Conservation (phyloP, 2,888 invertebrate genomes). For the Argynnis bischoffii region DNA sequence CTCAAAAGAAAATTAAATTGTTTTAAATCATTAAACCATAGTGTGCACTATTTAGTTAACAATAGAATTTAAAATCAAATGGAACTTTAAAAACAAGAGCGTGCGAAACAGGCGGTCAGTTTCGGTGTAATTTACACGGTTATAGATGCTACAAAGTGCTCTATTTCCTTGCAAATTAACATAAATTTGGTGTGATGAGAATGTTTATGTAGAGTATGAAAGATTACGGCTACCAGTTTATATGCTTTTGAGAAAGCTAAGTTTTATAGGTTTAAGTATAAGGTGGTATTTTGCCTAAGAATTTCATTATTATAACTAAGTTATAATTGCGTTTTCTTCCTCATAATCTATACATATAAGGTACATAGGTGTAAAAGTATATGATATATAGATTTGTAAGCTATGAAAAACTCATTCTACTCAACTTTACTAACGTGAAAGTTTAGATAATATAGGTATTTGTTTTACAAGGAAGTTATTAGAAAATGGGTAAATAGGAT, state of each 20-base stretch:
- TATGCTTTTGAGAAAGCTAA: neutral
- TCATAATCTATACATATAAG: too few relatives aligned
- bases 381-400: too few relatives aligned
- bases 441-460: too few relatives aligned
- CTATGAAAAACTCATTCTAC: too few relatives aligned
- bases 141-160: constrained; percentile 24
- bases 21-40: neutral
- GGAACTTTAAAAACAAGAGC: constrained; percentile 19
- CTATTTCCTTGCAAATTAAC: constrained; percentile 26
- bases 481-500: too few relatives aligned
- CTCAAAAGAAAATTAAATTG: neutral
- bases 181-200: constrained; percentile 24
- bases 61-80: neutral
- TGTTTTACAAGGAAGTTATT: too few relatives aligned
- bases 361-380: too few relatives aligned
- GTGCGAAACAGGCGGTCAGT: constrained; percentile 34
- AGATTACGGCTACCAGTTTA: neutral
- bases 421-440: too few relatives aligned
- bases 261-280: neutral
- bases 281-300: too few relatives aligned
- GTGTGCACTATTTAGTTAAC: neutral
- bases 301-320: too few relatives aligned
- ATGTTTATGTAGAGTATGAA: constrained; percentile 20
- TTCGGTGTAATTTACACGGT: constrained; percentile 25
- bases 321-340: too few relatives aligned